These are phyloP conservation scores for Noctua janthina DNA, from an alignment of 2,888 invertebrate species.

Conservation along the genomic window DNA sequence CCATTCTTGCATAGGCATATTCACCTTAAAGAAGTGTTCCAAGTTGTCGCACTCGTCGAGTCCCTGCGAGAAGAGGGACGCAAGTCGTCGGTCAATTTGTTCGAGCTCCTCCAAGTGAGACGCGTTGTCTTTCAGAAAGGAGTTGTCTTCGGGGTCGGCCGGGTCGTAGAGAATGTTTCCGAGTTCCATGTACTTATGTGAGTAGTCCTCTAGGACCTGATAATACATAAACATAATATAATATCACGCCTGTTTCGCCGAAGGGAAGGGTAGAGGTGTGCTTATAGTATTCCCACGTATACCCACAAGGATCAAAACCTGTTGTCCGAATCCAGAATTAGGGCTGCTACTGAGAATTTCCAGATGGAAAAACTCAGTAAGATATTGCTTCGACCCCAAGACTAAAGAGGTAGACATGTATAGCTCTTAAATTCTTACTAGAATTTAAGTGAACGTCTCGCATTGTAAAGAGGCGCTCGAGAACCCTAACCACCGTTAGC, in stretches of 20 bases:
- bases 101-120: slow-evolving; percentile 91
- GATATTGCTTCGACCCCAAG: not conserved
- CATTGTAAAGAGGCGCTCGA: not conserved
- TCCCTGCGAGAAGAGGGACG: slow-evolving; percentile 94
- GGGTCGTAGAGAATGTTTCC: slow-evolving; percentile 93
- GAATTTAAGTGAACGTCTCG: not conserved
- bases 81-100: slow-evolving; percentile 94
- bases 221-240: slow-evolving; percentile 8
- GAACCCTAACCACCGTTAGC: not conserved
- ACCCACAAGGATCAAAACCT: not conserved
- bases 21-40: slow-evolving; percentile 87
- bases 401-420: not conserved
- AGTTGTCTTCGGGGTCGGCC: slow-evolving; percentile 92
- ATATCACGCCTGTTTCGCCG: not conserved
- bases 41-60: slow-evolving; percentile 93
- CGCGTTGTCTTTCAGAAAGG: slow-evolving; percentile 92
- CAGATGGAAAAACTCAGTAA: not conserved
- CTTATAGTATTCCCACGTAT: not conserved
- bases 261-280: not conserved
- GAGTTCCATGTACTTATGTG: slow-evolving; percentile 77
- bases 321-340: not conserved
- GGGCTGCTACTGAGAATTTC: not conserved
- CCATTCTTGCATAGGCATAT: not conserved
- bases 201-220: slow-evolving; percentile 84
- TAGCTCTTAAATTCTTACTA: not conserved